Evolutionary conservation across 2,888 invertebrate species (phyloP), one percentile per base, ranked within the genome.

Genomic region (Acrobasis consociella): DNA sequence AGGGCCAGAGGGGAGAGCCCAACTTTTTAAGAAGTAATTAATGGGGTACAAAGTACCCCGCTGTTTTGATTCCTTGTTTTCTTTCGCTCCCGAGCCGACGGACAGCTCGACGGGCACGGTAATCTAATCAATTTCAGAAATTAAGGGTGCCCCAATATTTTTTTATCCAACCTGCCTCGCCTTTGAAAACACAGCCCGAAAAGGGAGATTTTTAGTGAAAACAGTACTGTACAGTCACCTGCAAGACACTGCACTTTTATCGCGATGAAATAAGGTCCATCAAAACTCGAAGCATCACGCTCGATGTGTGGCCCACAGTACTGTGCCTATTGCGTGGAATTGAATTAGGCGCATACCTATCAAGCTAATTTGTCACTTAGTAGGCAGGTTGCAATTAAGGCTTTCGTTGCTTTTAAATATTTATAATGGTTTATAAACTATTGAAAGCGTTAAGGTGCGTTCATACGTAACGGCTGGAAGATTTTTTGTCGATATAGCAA

Each of bases 21-120:
- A 65, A 68, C 74, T 78, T 75, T 78, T 80, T 76, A 75, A 71
- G 72, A 69, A 72, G 72, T 77, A 82, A 81, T 83, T 80, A 82
- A 80, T 73, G 70, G 75, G 73, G 72, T 67, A 69, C 69, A 64
- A 67, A 75, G 72, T 69, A 67, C 68, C 67, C 66, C 71, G 72
- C 74, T 77, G 74, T 81, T 78, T 77, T 73, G 73, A 80, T 78
- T 76, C 72, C 66, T 72, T 76, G 73, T 80, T 79, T 78, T 74
- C 71, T 64, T 64, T 65, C 71, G 72, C 71, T 68, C 66, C 65
- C 71, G 71, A 70, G 67, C 65, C 65, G 69, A 64, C 65, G 73
- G 67, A 65, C 68, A 64, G 67, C 65, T 62, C 55, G 60, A 62
- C 64, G 51, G 60, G 49, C 66, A 59, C 64, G 70, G 63, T 74